These are phyloP conservation scores for Heterodera carotae DNA, from an alignment of 1,140 invertebrate species.

Conservation along the genomic window DNA sequence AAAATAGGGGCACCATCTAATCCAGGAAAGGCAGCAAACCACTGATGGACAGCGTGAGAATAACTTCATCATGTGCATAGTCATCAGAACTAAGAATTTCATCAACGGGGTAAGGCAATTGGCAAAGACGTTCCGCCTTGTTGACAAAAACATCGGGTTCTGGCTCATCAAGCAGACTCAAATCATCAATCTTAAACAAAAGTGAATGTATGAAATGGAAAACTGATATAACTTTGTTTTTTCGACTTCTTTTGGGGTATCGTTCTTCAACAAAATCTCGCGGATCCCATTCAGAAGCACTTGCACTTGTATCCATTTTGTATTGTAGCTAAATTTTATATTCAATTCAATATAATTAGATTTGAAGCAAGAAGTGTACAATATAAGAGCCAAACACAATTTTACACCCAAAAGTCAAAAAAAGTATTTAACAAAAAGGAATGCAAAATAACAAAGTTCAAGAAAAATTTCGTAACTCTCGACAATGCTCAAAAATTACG, in stretches of 20 bases:
- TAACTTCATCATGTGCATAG: background rate
- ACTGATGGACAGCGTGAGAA: background rate
- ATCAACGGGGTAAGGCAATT: slow-evolving; percentile 7
- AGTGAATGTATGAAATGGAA: background rate
- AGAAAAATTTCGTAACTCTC: too few species aligned
- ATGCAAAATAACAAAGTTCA: too few species aligned
- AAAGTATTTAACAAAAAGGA: too few species aligned
- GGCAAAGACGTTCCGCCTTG: background rate
- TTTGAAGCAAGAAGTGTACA: too few species aligned
- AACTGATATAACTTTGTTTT: background rate
- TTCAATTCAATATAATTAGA: too few species aligned
- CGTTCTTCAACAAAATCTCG: slow-evolving; percentile 1
- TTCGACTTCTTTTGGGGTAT: slow-evolving; percentile 21
- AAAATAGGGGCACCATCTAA: too few species aligned
- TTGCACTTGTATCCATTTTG: background rate
- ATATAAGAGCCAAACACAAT: too few species aligned
- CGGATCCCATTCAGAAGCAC: background rate
- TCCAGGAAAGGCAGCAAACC: background rate
- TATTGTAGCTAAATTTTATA: too few species aligned
- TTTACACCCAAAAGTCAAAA: too few species aligned
- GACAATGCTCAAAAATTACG: too few species aligned
- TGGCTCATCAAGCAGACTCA: slow-evolving; percentile 18
- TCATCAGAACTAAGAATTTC: slow-evolving; percentile 1
- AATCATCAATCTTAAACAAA: slow-evolving; percentile 12
- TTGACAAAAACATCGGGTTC: background rate